phyloP scores from a whole-genome alignment of 2,113 vertebrate genomes.

The Misgurnus anguillicaudatus region DNA sequence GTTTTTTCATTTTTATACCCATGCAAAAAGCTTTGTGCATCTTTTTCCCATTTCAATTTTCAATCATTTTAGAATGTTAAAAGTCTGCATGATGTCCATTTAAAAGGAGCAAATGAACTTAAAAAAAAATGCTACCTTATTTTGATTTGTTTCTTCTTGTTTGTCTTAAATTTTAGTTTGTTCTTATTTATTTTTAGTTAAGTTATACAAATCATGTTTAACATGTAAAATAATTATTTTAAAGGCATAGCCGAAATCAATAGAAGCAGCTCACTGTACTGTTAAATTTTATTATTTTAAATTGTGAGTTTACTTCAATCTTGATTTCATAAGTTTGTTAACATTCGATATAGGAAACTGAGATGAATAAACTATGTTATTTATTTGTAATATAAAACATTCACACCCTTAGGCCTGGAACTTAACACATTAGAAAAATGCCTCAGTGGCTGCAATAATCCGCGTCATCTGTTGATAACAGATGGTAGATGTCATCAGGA shows the following conservation, averaged over 20 bases:
- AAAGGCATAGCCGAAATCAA: background rate
- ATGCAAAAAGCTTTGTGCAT: background rate
- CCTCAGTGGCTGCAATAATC: constrained; percentile 63
- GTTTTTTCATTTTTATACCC: background rate
- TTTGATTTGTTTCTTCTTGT: no score
- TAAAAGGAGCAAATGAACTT: no score
- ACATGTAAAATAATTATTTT: background rate
- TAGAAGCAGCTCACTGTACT: no score
- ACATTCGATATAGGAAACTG: background rate
- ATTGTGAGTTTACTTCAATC: background rate
- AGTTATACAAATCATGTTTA: background rate
- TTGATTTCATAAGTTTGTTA: background rate
- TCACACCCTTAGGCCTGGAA: constrained; percentile 20
- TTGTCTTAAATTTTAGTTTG: no score
- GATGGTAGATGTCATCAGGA: constrained; percentile 66
- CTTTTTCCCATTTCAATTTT: background rate
- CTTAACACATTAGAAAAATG: constrained; percentile 41
- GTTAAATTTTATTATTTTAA: background rate
- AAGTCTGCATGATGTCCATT: no score
- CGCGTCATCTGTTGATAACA: constrained; percentile 65
- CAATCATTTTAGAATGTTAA: no score
- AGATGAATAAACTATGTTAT: background rate
- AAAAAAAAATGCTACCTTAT: no score
- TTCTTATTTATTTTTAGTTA: background rate
- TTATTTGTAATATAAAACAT: constrained; percentile 22